Base-by-base conservation (phyloP, 2,797 vertebrate species). In the Typhlichthys subterraneus region DNA sequence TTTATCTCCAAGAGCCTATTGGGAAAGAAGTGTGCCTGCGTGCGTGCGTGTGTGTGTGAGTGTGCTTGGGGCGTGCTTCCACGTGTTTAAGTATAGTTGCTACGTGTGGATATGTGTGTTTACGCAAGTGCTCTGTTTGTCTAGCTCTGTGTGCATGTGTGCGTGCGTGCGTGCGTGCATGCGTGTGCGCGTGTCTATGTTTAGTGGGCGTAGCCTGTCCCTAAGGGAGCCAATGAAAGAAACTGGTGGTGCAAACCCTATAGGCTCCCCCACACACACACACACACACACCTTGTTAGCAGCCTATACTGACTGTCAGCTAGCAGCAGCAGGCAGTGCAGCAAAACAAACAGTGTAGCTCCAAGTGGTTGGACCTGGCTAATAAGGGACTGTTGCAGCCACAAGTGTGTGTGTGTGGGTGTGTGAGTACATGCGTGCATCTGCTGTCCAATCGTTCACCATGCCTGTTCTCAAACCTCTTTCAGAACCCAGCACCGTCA, bases 381-480 rank as follows among this genome's bases (percentile, higher is more conserved):
- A 87, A 91, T 84, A 11, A 87, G 68, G 67, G 11, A 85, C 52
- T 70, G 59, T 91, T 86, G 84, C 87, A 50, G 68, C 76, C n/a
- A 23, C 77, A 84, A 82, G 81, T 83, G 70, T 45, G 53, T 10
- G 62, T 84, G 85, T 83, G 75, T 73, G 73, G 52, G 52, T 54
- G 53, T 45, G 53, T 10, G 62, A 42, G 59, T 54, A 17, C 53
- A 50, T 65, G 42, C 45, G 42, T 84, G 77, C 81, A 65, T 77
- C 83, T 49, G 50, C 85, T 75, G 83, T 83, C 83, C 87, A 65
- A 72, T 81, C 73, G 82, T 85, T 94, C 93, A 95, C 94, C 78
- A 96, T 97, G 94, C 95, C 93, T 77, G 91, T 95, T 93, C 95
- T 95, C 89, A 93, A 95, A 86, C 95, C 94, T 85, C 85, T 98